Evolutionary conservation across 2,888 invertebrate species (phyloP).

Genomic region (Orthonychiurus folsomi): DNA sequence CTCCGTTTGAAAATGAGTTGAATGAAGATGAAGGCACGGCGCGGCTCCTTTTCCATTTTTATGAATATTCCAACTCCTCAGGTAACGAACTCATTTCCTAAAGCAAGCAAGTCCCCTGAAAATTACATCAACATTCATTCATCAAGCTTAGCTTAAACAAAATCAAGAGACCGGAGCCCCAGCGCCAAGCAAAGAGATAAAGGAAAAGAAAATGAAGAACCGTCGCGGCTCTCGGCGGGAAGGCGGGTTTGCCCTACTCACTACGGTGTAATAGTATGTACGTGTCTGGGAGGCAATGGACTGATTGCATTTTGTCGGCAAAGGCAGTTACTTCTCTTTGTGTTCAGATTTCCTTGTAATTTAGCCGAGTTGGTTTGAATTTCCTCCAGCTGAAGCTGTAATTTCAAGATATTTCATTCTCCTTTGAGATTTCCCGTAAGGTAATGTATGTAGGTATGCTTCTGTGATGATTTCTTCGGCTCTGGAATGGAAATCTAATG

Average conservation of each 20-base stretch:
- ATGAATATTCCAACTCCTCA: not conserved
- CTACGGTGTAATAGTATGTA: no score
- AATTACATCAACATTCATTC: not conserved
- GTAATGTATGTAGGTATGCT: no score
- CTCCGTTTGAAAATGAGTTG: no score
- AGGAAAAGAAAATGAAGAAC: not conserved
- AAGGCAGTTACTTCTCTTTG: no score
- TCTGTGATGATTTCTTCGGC: no score
- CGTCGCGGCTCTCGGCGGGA: not conserved
- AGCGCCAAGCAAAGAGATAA: not conserved
- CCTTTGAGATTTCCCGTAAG: no score
- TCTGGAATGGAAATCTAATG: no score
- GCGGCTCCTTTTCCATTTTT: constrained; percentile 1
- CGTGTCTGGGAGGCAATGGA: not conserved
- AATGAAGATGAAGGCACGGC: no score
- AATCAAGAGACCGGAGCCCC: not conserved
- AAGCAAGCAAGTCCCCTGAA: not conserved
- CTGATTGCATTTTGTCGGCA: not conserved
- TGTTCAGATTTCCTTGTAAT: no score
- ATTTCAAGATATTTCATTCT: no score
- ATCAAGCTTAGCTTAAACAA: not conserved
- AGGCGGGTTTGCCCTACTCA: not conserved
- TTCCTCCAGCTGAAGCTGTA: no score
- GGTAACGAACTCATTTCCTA: not conserved
- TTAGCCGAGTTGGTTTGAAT: no score